A percentile compares a stretch with the other conserved stretches of the same genome.
Evolutionary conservation across 2,888 invertebrate species (phyloP).

Genomic region (Lasioglossum oenotherae): DNA sequence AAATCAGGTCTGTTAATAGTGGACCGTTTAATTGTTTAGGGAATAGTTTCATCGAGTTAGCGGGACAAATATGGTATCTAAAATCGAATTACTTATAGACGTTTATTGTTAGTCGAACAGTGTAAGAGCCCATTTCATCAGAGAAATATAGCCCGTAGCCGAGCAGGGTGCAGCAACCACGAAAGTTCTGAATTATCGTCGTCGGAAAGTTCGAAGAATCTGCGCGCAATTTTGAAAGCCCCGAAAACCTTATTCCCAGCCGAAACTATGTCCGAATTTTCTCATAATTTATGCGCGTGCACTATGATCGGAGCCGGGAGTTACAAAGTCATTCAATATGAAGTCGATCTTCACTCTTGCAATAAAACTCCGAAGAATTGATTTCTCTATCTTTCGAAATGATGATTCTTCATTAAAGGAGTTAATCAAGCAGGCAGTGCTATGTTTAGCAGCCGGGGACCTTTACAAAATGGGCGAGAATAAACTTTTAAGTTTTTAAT

Average conservation of each 20-base stretch:
- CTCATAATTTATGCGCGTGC: conserved; percentile 74
- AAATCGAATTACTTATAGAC: neutral
- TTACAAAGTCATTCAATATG: conserved; percentile 55
- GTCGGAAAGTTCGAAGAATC: conserved; percentile 79
- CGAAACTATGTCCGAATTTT: conserved; percentile 74
- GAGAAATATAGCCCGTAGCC: conserved; percentile 56
- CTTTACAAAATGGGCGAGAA: too few relatives aligned
- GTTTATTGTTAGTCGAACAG: conserved; percentile 17
- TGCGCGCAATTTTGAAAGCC: conserved; percentile 69
- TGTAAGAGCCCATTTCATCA: conserved; percentile 16
- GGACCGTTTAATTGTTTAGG: neutral
- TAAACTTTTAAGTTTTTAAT: too few relatives aligned
- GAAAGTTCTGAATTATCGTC: conserved; percentile 79
- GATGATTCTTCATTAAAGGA: neutral
- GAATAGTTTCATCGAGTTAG: neutral
- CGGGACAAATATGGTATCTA: neutral
- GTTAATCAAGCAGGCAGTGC: too few relatives aligned
- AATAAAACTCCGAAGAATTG: neutral
- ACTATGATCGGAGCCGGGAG: conserved; percentile 47
- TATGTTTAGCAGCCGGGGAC: too few relatives aligned
- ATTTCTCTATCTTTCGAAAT: neutral
- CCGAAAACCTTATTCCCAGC: conserved; percentile 30
- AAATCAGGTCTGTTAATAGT: neutral
- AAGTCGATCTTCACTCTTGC: conserved; percentile 1
- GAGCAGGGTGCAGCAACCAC: conserved; percentile 54